A percentile compares a stretch with the other conserved stretches of the same genome.
These are phyloP conservation scores for Drosophila pseudotalamancana DNA, from an alignment of 2,888 invertebrate species.

Conservation along the genomic window DNA sequence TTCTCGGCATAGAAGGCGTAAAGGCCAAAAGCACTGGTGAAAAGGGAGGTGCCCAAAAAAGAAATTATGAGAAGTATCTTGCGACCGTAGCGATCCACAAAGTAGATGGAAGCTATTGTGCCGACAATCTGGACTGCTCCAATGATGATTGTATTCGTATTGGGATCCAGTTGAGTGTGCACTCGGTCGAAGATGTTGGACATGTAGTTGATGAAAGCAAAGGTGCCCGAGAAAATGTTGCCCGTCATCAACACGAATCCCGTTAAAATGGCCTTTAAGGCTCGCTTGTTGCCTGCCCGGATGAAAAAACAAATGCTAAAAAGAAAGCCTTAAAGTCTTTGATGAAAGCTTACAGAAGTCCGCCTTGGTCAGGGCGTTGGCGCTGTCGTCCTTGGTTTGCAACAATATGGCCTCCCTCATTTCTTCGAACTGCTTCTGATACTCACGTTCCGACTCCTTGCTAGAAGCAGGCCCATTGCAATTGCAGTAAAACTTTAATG, in stretches of 20 bases:
- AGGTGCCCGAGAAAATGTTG: slow-evolving; percentile 72
- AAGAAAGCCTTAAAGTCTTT: neutral
- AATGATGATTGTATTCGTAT: slow-evolving; percentile 78
- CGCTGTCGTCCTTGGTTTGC: slow-evolving; percentile 33
- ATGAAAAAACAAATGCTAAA: neutral
- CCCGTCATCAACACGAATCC: slow-evolving; percentile 67
- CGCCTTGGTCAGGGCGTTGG: slow-evolving; percentile 10
- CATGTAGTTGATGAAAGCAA: slow-evolving; percentile 78
- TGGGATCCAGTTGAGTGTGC: slow-evolving; percentile 72
- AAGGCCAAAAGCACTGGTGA: slow-evolving; percentile 63
- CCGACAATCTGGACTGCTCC: slow-evolving; percentile 77
- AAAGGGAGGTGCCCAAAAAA: slow-evolving; percentile 64
- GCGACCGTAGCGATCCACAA: slow-evolving; percentile 76
- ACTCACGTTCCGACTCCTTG: slow-evolving; percentile 64
- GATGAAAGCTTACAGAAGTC: slow-evolving; percentile 65
- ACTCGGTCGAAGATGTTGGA: slow-evolving; percentile 73
- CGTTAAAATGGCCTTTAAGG: slow-evolving; percentile 63
- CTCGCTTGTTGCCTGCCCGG: slow-evolving; percentile 58
- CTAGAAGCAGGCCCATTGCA: slow-evolving; percentile 43
- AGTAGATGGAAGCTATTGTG: slow-evolving; percentile 61
- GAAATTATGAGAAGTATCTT: slow-evolving; percentile 72
- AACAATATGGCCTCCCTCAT: slow-evolving; percentile 41
- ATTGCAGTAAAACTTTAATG: slow-evolving; percentile 67
- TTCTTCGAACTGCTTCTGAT: slow-evolving; percentile 50
- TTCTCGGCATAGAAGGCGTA: slow-evolving; percentile 71